These are phyloP conservation scores for Gobiocypris rarus DNA, from an alignment of 2,113 vertebrate species.

Conservation along the genomic window DNA sequence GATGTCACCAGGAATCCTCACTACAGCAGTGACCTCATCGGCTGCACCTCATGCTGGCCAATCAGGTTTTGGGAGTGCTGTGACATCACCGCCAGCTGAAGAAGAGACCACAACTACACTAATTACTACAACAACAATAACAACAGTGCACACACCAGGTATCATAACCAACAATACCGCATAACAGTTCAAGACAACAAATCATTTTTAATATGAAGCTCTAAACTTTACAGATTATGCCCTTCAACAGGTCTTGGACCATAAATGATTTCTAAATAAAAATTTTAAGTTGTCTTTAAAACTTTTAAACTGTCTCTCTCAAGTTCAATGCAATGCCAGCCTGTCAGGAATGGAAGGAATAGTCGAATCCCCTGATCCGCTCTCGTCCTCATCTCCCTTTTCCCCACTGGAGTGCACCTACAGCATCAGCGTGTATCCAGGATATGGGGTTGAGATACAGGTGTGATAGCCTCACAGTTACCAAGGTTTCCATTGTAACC, in stretches of 20 bases:
- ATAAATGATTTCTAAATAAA: not conserved
- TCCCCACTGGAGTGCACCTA: conserved; percentile 87
- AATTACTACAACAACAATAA: conserved; percentile 91
- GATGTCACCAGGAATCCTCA: conserved; percentile 79
- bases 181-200: not conserved
- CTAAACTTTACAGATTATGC: not conserved
- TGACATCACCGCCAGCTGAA: conserved; percentile 76
- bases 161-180: conserved; percentile 25
- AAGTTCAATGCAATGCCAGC: conserved; percentile 87
- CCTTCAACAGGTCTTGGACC: not conserved
- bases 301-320: conserved; percentile 4
- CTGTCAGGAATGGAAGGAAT: conserved; percentile 85
- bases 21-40: conserved; percentile 76
- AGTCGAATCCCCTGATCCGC: conserved; percentile 84
- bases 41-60: conserved; percentile 63
- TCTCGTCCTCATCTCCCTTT: conserved; percentile 70
- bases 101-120: conserved; percentile 92
- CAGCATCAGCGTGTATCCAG: conserved; percentile 87
- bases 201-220: not conserved
- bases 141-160: conserved; percentile 90
- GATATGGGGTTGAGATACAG: conserved; percentile 91
- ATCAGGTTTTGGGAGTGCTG: conserved; percentile 61
- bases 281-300: not conserved
- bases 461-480: conserved; percentile 61
- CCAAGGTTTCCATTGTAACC: not conserved